Conservation (phyloP, 2,797 vertebrate genomes). For the Merluccius polli region DNA sequence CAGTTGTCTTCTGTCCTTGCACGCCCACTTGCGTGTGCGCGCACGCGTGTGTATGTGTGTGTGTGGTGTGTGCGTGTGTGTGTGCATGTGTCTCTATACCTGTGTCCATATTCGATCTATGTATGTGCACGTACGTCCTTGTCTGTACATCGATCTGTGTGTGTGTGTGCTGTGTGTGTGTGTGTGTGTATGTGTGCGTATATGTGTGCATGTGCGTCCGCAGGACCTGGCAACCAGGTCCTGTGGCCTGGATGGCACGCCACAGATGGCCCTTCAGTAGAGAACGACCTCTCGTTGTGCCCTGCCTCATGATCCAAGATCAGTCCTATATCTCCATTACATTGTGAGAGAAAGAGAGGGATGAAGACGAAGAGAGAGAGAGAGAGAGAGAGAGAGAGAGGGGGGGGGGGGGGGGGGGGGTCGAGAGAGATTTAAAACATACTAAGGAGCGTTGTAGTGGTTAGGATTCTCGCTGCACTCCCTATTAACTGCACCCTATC, state of each 20-base stretch:
- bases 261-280: too few relatives aligned
- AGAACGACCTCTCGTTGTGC: too few relatives aligned
- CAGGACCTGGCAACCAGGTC: too few relatives aligned
- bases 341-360: conserved; percentile 7
- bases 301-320: too few relatives aligned
- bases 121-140: neutral
- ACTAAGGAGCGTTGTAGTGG: too few relatives aligned
- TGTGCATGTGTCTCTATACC: conserved; percentile 2
- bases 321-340: too few relatives aligned
- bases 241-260: too few relatives aligned
- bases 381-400: too few relatives aligned
- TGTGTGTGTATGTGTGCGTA: conserved; percentile 5
- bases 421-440: too few relatives aligned
- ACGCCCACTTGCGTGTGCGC: neutral
- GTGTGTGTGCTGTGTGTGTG: neutral
- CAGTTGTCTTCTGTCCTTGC: conserved; percentile 48
- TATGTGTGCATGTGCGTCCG: conserved; percentile 1
- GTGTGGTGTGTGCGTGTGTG: neutral
- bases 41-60: neutral
- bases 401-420: too few relatives aligned
- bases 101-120: neutral
- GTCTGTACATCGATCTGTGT: neutral
- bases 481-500: too few relatives aligned
- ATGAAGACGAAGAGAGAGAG: conserved; percentile 2
- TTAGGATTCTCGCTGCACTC: too few relatives aligned